A percentile compares a stretch with the other conserved stretches of the same genome.
Evolutionary conservation across 2,888 invertebrate species (phyloP).

Genomic region (Drosophila formosana): DNA sequence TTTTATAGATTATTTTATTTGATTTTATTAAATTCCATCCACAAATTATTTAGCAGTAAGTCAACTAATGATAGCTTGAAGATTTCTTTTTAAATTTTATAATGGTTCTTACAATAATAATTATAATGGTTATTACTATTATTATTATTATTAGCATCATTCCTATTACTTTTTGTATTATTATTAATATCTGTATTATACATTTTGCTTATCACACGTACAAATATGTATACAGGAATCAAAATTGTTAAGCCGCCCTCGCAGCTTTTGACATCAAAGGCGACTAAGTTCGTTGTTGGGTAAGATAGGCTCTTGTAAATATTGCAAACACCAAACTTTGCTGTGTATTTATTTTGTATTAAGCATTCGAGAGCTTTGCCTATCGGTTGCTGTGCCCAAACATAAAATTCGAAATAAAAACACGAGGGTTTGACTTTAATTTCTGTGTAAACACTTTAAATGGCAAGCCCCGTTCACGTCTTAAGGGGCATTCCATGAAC

Average conservation of each 20-base stretch:
- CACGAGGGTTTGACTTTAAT: slow-evolving; percentile 71
- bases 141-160: too few relatives aligned
- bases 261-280: slow-evolving; percentile 49
- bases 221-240: too few relatives aligned
- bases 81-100: too few relatives aligned
- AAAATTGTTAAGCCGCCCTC: slow-evolving; percentile 21
- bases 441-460: slow-evolving; percentile 79
- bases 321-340: slow-evolving; percentile 32
- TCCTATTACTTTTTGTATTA: too few relatives aligned
- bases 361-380: slow-evolving; percentile 54
- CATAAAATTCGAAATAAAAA: slow-evolving; percentile 47
- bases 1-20: too few relatives aligned
- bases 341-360: slow-evolving; percentile 70
- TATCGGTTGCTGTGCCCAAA: slow-evolving; percentile 37
- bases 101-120: too few relatives aligned
- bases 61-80: too few relatives aligned
- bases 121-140: too few relatives aligned
- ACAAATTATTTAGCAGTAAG: too few relatives aligned
- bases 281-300: background rate
- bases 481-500: slow-evolving; percentile 36
- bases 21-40: too few relatives aligned
- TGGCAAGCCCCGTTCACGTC: slow-evolving; percentile 22
- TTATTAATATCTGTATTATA: too few relatives aligned
- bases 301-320: slow-evolving; percentile 15
- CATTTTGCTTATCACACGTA: too few relatives aligned